Percentiles rank a stretch among this genome's conserved stretches.
Evolutionary conservation across 2,888 invertebrate genomes (phyloP).

Genomic region (Latheticus oryzae): DNA sequence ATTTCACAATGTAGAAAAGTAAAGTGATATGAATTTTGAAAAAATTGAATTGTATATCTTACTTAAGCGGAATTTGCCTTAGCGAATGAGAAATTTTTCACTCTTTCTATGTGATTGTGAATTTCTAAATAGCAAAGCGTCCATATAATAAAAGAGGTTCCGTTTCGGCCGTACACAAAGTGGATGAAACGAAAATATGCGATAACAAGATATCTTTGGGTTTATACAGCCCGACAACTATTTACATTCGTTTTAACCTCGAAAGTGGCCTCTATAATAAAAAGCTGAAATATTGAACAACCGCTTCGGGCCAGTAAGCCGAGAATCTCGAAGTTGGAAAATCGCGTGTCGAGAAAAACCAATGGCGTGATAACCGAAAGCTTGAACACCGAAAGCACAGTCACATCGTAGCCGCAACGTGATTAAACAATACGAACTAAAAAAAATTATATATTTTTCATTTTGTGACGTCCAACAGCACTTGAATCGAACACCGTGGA

Average conservation of each 20-base stretch:
- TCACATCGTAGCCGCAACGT: slow-evolving; percentile 2
- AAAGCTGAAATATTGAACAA: slow-evolving; percentile 35
- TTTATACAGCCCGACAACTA: slow-evolving; percentile 30
- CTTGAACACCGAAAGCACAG: slow-evolving; percentile 12
- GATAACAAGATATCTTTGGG: slow-evolving; percentile 24
- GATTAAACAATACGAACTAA: slow-evolving; percentile 6
- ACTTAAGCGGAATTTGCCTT: no score
- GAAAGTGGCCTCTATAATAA: slow-evolving; percentile 30
- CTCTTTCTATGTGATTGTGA: no score
- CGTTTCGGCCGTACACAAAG: no score
- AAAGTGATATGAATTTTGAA: no score
- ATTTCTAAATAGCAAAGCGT: no score
- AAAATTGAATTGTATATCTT: no score
- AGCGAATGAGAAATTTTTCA: no score
- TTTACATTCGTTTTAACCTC: slow-evolving; percentile 34
- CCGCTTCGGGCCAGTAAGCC: slow-evolving; percentile 20
- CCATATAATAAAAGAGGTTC: no score
- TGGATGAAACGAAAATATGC: slow-evolving; percentile 32
- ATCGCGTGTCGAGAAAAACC: slow-evolving; percentile 20
- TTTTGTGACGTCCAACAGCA: slow-evolving; percentile 1
- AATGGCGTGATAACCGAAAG: slow-evolving; percentile 20
- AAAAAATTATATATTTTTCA: not conserved
- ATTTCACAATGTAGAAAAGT: no score
- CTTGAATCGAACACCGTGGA: slow-evolving; percentile 11
- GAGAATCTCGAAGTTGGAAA: slow-evolving; percentile 18